Percentiles rank a stretch among this genome's conserved stretches.
Conservation (phyloP, 2,797 vertebrate genomes). For the Pagetopsis macropterus region DNA sequence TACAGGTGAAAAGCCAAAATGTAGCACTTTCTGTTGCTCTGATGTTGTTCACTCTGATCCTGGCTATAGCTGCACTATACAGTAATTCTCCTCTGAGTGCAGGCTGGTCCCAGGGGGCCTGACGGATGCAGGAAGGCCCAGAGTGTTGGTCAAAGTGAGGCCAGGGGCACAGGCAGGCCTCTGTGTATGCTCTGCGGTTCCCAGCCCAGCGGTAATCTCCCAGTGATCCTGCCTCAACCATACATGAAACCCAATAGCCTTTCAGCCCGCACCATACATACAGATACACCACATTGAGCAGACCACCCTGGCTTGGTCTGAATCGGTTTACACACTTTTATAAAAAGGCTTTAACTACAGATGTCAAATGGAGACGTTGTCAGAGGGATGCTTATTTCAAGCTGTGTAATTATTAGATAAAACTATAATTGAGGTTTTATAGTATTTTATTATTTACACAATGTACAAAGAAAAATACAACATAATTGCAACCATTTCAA, state of each 20-base stretch:
- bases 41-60: slow-evolving; percentile 64
- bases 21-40: slow-evolving; percentile 46
- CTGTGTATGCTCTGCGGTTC: slow-evolving; percentile 70
- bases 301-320: slow-evolving; percentile 73
- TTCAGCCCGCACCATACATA: slow-evolving; percentile 74
- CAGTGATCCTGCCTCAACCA: slow-evolving; percentile 74
- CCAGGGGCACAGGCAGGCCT: slow-evolving; percentile 70
- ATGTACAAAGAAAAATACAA: slow-evolving; percentile 17
- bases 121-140: slow-evolving; percentile 66
- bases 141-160: slow-evolving; percentile 68
- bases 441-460: slow-evolving; percentile 33
- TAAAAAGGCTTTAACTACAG: slow-evolving; percentile 39
- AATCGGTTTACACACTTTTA: slow-evolving; percentile 39
- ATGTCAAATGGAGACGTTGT: slow-evolving; percentile 42
- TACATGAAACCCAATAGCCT: slow-evolving; percentile 77
- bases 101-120: slow-evolving; percentile 48
- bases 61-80: slow-evolving; percentile 49
- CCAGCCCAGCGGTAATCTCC: slow-evolving; percentile 76
- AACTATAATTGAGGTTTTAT: slow-evolving; percentile 20
- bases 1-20: slow-evolving; percentile 59
- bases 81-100: slow-evolving; percentile 62
- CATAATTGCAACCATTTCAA: slow-evolving; percentile 25
- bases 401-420: slow-evolving; percentile 39
- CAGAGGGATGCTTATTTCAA: slow-evolving; percentile 33
- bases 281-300: slow-evolving; percentile 71